Conservation (phyloP, 2,797 vertebrate species). For the Silurus aristotelis region DNA sequence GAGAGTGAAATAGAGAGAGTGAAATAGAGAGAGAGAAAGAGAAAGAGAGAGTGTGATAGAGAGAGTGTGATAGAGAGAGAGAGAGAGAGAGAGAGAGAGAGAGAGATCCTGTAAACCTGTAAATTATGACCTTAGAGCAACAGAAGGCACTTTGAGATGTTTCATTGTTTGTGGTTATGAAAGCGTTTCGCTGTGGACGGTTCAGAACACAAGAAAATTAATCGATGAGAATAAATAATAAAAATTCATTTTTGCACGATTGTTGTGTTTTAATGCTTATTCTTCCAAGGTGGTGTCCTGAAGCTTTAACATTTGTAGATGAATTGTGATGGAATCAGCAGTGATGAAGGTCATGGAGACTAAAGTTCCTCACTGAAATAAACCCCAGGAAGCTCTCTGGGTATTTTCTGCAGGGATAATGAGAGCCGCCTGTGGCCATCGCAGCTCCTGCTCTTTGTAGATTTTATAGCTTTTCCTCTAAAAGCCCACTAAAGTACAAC, state of each 20-base stretch:
- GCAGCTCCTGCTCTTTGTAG: constrained; percentile 55
- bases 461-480: constrained; percentile 56
- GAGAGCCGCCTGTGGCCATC: constrained; percentile 43
- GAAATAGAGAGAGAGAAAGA: too few relatives aligned
- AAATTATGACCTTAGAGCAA: not conserved
- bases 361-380: not conserved
- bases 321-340: not conserved
- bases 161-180: not conserved
- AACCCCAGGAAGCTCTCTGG: constrained; percentile 9
- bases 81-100: too few relatives aligned
- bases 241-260: not conserved
- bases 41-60: too few relatives aligned
- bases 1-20: too few relatives aligned
- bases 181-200: not conserved
- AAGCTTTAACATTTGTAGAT: not conserved
- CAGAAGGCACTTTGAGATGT: not conserved
- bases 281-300: not conserved
- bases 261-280: not conserved
- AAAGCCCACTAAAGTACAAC: constrained; percentile 29
- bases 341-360: not conserved
- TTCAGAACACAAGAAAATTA: not conserved
- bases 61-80: too few relatives aligned
- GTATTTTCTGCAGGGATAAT: constrained; percentile 46
- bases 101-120: not conserved
- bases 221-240: not conserved